Conservation (phyloP, 37 sponge, comb jelly and placozoan genomes). For the Hexactinellida sp. region DNA sequence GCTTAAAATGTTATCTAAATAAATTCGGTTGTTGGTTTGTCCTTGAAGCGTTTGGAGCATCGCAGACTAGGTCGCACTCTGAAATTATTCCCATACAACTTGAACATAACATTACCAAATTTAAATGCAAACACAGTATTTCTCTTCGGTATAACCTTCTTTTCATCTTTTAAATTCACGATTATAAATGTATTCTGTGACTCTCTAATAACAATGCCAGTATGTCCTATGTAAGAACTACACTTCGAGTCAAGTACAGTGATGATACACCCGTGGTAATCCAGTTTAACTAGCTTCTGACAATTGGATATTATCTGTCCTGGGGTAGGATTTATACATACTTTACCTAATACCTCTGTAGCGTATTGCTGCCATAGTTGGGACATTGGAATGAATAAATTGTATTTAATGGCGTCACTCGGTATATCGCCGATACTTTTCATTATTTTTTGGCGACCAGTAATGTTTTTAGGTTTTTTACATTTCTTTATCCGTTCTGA, state of each 20-base stretch:
- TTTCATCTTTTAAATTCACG: not conserved
- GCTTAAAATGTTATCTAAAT: not conserved
- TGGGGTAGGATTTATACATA: not conserved
- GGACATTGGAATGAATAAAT: not conserved
- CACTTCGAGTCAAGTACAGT: not conserved
- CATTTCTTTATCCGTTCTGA: not conserved
- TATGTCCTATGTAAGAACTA: not conserved
- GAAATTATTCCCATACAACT: conserved; percentile 11
- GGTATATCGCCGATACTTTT: conserved; percentile 12
- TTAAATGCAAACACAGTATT: not conserved
- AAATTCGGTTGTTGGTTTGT: not conserved
- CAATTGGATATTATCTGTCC: not conserved
- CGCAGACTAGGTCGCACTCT: not conserved
- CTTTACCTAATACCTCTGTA: not conserved
- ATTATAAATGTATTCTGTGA: not conserved
- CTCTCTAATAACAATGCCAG: not conserved
- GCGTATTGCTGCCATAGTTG: not conserved
- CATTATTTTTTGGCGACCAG: not conserved
- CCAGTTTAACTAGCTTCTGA: not conserved
- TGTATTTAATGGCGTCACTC: not conserved
- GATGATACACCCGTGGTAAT: not conserved
- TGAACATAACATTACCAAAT: not conserved
- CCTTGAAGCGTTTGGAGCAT: not conserved
- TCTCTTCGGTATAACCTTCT: not conserved
- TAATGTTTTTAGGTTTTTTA: not conserved